Evolutionary conservation across 2,888 invertebrate genomes (phyloP).

Genomic region (Aphrophora alni): DNA sequence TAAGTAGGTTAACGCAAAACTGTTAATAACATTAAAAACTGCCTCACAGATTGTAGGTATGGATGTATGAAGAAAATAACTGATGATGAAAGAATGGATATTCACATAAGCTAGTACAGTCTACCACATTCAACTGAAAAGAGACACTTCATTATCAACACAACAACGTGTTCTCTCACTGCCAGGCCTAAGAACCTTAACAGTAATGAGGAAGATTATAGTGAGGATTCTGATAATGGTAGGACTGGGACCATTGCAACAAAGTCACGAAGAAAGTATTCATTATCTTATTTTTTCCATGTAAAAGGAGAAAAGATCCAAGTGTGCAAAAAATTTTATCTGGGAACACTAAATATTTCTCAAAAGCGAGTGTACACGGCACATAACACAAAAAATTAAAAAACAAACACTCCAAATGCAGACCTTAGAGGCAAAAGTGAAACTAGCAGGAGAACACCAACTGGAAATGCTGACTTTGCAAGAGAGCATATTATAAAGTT

Average conservation of each 20-base stretch:
- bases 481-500: no score
- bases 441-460: not conserved
- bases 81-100: not conserved
- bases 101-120: not conserved
- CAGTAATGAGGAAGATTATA: not conserved
- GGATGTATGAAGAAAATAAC: no score
- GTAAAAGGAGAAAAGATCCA: slow-evolving; percentile 15
- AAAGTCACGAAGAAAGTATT: slow-evolving; percentile 8
- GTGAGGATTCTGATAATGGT: not conserved
- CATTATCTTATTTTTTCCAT: slow-evolving; percentile 19
- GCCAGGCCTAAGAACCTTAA: not conserved
- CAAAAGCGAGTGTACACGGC: no score
- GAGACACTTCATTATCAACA: not conserved
- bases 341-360: not conserved
- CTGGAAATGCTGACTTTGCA: not conserved
- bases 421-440: not conserved
- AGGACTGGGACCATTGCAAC: not conserved
- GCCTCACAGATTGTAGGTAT: no score
- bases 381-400: no score
- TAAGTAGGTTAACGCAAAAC: no score
- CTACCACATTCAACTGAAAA: not conserved
- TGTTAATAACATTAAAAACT: no score
- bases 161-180: not conserved
- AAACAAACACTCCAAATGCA: not conserved
- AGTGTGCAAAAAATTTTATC: no score